Evolutionary conservation across 2,113 vertebrate species (phyloP).

Genomic region (Perca fluviatilis): DNA sequence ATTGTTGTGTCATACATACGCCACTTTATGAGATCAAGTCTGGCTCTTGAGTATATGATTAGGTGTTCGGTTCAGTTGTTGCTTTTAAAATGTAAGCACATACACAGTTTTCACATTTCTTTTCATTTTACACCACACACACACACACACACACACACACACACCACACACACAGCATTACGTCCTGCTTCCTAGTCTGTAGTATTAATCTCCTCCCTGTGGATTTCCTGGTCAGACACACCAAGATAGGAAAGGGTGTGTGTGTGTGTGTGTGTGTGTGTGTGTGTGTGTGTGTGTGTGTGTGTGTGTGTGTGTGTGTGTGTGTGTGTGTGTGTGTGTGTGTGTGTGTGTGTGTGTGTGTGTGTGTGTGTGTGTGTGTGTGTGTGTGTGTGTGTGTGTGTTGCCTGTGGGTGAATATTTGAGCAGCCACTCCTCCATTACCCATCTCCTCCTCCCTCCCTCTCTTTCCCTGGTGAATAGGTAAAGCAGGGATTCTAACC

Average conservation of each 20-base stretch:
- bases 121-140: not conserved
- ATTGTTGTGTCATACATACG: too few relatives aligned
- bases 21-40: too few relatives aligned
- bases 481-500: conserved; percentile 24
- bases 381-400: not conserved
- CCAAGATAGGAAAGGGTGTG: conserved; percentile 12
- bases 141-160: conserved; percentile 32
- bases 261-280: conserved; percentile 20
- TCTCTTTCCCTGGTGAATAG: conserved; percentile 2
- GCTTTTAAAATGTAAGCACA: not conserved
- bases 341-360: not conserved
- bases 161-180: conserved; percentile 5
- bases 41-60: not conserved
- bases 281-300: conserved; percentile 14
- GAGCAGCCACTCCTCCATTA: conserved; percentile 22
- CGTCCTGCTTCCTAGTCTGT: conserved; percentile 31
- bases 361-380: not conserved
- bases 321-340: not conserved
- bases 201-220: conserved; percentile 53
- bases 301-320: not conserved
- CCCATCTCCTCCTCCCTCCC: not conserved
- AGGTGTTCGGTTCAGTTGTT: not conserved
- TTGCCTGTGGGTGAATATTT: conserved; percentile 41
- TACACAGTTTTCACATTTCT: not conserved
- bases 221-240: conserved; percentile 54